phyloP scores from a whole-genome alignment of 2,113 vertebrate genomes.

The Rousettus leschenaultii region DNA sequence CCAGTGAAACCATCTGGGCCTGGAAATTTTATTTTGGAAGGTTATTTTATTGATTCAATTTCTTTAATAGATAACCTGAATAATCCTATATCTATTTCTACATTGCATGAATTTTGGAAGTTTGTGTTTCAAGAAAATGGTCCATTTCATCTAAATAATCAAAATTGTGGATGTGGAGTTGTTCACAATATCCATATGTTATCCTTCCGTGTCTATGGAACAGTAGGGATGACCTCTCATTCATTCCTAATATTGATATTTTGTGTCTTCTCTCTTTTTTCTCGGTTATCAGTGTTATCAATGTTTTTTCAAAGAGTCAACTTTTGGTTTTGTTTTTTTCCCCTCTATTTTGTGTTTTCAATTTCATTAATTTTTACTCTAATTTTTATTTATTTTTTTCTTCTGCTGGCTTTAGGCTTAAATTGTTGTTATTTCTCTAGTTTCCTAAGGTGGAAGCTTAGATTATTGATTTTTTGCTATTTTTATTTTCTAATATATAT shows the following conservation, averaged over 20 bases:
- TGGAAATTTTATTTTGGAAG: not conserved
- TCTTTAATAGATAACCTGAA: not conserved
- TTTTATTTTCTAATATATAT: not conserved
- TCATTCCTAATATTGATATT: not conserved
- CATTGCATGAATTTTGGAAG: not conserved
- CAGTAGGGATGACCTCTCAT: not conserved
- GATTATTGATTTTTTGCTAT: not conserved
- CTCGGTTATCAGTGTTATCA: not conserved
- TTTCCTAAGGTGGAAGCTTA: not conserved
- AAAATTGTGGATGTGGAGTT: not conserved
- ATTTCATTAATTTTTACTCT: not conserved
- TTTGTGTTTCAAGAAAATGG: not conserved
- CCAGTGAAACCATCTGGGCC: not conserved
- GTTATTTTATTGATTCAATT: not conserved
- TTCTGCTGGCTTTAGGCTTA: not conserved
- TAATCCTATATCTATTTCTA: not conserved
- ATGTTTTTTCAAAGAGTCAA: not conserved
- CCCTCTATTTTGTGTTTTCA: not conserved
- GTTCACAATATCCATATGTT: not conserved
- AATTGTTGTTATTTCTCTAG: not conserved
- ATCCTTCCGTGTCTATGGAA: not conserved
- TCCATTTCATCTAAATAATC: not conserved
- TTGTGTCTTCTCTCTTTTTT: not conserved
- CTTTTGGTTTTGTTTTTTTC: not conserved
- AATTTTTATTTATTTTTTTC: constrained; percentile 10